Conservation (phyloP, 2,888 invertebrate species). For the Volucella inflata region DNA sequence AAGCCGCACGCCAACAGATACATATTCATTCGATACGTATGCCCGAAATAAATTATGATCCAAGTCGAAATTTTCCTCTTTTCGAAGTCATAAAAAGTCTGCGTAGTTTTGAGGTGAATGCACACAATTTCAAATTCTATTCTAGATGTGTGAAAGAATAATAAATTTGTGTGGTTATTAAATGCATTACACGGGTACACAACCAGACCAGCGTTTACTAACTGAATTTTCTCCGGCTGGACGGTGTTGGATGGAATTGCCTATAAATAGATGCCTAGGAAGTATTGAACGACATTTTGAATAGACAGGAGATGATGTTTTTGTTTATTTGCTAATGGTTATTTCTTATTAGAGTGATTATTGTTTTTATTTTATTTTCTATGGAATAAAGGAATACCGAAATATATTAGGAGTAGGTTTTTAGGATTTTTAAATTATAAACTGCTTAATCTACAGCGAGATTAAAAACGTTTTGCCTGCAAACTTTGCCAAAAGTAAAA, state of each 20-base stretch:
- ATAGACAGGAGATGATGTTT: constrained; percentile 37
- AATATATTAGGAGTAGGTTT: no score
- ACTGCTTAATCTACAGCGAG: no score
- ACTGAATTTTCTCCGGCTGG: constrained; percentile 7
- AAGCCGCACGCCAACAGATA: constrained; percentile 19
- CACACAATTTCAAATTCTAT: constrained; percentile 27
- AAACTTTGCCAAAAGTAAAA: no score
- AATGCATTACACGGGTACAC: constrained; percentile 1
- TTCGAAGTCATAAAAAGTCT: constrained; percentile 7
- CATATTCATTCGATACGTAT: neutral
- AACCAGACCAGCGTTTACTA: neutral
- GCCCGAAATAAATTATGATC: constrained; percentile 61
- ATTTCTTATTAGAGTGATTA: constrained; percentile 40
- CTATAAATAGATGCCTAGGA: constrained; percentile 67
- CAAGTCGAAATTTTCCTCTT: constrained; percentile 23
- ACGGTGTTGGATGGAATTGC: constrained; percentile 50
- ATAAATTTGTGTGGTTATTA: constrained; percentile 24
- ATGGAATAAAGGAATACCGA: no score
- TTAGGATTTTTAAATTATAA: no score
- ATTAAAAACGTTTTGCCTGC: no score
- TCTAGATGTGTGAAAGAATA: constrained; percentile 36
- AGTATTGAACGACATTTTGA: constrained; percentile 17
- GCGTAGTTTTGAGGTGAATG: constrained; percentile 57
- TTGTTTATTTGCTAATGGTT: constrained; percentile 44
- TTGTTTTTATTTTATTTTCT: neutral